Evolutionary conservation across 2,888 invertebrate species (phyloP), one percentile per base, ranked within the genome.

Genomic region (Oscheius sp.): DNA sequence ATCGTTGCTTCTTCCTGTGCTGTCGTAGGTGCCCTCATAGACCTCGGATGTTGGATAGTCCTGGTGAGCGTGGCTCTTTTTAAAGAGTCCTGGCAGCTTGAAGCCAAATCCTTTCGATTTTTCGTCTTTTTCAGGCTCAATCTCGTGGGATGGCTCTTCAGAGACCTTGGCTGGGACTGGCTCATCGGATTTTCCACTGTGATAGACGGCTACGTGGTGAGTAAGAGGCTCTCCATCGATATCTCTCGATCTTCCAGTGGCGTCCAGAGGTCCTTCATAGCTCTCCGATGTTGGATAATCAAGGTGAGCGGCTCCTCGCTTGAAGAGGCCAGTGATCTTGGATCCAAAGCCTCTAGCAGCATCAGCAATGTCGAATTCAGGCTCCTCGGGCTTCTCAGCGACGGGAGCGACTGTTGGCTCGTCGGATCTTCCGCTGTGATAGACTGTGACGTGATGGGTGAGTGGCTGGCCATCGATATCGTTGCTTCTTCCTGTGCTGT

Each of bases 321-420:
- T 76, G 75, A 76, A 76, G 31, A 76, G 65, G 55, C 76, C 75
- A 46, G 73, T 71, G 52, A 76, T 64, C 70, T 76, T 74, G 46
- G 23, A 64, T 63, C 78, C 57, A 48, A 58, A 34, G 29, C 39
- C 42, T 20, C 52, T 23, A 25, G 58, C 61, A 29, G 58, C 39
- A 37, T 61, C 68, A 50, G 50, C 39, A 29, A 50, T 48, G 46
- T 68, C 68, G 25, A 63, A 42, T 34, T 48, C 53, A 3, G 53
- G 53, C 23, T 63, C 58, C 17, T 57, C 63, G 25, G 23, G n/a
- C 46, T 52, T 46, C 27, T 46, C 53, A 20, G 25, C 27, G 42
- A 31, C 31, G 25, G 39, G 8, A 50, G 25, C 25, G 12, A 15
- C 2, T 6, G 31, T 6, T 10, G 53, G 42, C 15, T 55, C 66